Conservation (phyloP, 2,888 invertebrate species). For the Ferrisia virgata region DNA sequence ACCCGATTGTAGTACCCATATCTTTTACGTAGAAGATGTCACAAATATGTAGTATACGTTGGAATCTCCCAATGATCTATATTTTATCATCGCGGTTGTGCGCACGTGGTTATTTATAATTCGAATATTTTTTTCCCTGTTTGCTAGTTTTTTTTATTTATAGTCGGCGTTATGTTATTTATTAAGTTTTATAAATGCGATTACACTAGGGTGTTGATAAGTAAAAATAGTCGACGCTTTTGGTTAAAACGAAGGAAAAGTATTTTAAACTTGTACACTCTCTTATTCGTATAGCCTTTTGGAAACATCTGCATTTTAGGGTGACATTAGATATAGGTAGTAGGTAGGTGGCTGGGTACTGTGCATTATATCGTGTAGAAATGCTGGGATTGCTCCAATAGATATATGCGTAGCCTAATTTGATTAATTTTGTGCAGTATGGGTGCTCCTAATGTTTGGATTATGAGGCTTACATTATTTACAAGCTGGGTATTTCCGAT, state of each 20-base stretch:
- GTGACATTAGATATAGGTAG: neutral
- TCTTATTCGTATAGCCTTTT: neutral
- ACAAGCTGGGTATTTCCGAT: too few relatives aligned
- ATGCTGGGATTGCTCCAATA: neutral
- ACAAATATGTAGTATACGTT: neutral
- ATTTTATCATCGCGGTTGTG: neutral
- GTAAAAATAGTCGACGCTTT: constrained; percentile 17
- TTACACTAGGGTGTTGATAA: constrained; percentile 11
- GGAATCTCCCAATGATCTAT: neutral
- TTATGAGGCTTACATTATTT: too few relatives aligned
- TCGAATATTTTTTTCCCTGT: neutral
- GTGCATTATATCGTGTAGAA: neutral
- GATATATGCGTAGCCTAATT: too few relatives aligned
- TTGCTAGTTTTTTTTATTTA: constrained; percentile 9
- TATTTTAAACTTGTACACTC: neutral
- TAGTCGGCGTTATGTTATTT: neutral
- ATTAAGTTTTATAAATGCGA: constrained; percentile 4
- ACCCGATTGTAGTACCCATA: too few relatives aligned
- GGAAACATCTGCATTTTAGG: constrained; percentile 26
- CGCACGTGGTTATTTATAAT: neutral
- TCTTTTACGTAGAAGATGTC: neutral
- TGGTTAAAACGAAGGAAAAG: neutral
- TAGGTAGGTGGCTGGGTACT: too few relatives aligned
- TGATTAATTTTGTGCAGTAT: neutral
- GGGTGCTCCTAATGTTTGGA: neutral